These are phyloP conservation scores for Peromyscus melanophrys DNA, from an alignment of 2,797 vertebrate genomes.

Conservation along the genomic window DNA sequence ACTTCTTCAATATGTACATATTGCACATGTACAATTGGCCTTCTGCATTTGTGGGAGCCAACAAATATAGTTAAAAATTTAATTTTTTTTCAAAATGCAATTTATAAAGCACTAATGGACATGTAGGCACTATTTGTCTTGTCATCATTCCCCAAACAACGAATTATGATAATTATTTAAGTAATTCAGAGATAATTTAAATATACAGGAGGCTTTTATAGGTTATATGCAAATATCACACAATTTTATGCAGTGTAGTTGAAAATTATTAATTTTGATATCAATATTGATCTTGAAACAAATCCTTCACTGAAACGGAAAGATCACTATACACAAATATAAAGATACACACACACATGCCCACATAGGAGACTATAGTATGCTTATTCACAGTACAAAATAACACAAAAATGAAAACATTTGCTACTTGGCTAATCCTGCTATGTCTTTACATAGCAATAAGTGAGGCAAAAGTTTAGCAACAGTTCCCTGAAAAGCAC, in stretches of 20 bases:
- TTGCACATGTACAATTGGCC: background rate
- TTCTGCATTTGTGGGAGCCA: background rate
- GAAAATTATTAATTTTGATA: background rate
- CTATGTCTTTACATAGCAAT: background rate
- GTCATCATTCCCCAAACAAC: background rate
- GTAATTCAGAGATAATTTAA: background rate
- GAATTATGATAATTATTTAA: background rate
- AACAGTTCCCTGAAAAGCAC: background rate
- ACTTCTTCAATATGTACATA: background rate
- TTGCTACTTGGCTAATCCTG: background rate
- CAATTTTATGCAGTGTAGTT: background rate
- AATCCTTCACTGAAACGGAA: background rate
- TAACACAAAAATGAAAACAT: background rate
- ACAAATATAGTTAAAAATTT: background rate
- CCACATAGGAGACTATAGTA: background rate
- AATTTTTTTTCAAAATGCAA: background rate
- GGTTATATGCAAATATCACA: background rate
- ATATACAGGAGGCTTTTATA: background rate
- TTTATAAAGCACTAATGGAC: background rate
- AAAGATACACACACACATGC: background rate
- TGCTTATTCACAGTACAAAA: background rate
- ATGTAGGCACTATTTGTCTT: background rate
- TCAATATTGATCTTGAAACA: background rate
- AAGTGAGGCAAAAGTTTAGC: background rate
- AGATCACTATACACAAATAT: background rate